A percentile compares a stretch with the other conserved stretches of the same genome.
phyloP scores from a whole-genome alignment of 2,797 vertebrate genomes.

The Sebastes taczanowskii region DNA sequence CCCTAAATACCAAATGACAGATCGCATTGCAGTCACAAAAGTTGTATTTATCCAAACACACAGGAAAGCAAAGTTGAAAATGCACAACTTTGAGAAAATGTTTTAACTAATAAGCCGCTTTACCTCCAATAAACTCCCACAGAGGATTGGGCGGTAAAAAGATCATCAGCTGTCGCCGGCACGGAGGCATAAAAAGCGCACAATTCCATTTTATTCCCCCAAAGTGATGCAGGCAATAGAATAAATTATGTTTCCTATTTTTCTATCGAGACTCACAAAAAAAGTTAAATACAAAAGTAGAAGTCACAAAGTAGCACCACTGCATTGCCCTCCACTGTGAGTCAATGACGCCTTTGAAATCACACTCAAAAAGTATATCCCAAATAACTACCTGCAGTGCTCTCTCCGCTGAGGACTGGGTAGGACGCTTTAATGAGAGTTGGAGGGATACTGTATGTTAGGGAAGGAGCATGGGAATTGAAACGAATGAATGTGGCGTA shows the following conservation, averaged over 20 bases:
- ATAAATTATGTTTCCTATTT: background rate
- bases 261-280: background rate
- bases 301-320: background rate
- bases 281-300: background rate
- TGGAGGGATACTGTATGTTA: background rate
- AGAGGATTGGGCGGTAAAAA: background rate
- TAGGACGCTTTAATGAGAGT: slow-evolving; percentile 50
- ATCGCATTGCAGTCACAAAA: background rate
- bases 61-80: too few species aligned
- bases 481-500: slow-evolving; percentile 24
- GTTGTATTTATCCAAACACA: background rate
- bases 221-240: background rate
- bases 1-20: background rate
- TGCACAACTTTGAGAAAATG: too few species aligned
- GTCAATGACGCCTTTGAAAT: slow-evolving; percentile 3
- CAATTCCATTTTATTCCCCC: background rate
- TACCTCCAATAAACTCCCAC: background rate
- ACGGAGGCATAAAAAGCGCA: background rate
- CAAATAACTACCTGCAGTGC: slow-evolving; percentile 47
- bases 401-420: slow-evolving; percentile 26
- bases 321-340: background rate
- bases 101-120: background rate
- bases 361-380: slow-evolving; percentile 45
- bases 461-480: slow-evolving; percentile 26
- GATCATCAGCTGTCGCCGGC: background rate